Conservation (phyloP, 2,888 invertebrate genomes). For the Drosophila parthenogenetica region DNA sequence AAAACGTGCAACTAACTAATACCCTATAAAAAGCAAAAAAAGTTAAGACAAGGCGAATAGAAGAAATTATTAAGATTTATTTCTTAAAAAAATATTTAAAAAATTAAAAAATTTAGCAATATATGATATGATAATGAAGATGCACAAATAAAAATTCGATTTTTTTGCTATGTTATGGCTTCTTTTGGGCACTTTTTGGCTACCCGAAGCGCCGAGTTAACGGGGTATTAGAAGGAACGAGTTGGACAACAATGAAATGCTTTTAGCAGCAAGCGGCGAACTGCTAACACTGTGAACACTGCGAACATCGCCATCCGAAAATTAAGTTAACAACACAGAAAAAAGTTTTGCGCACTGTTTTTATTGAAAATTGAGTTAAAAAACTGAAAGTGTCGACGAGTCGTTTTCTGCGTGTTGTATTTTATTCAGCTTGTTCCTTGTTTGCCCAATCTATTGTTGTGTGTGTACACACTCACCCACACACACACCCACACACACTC, state of each 20-base stretch:
- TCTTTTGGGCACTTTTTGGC: background rate
- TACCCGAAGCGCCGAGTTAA: background rate
- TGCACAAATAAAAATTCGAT: no score
- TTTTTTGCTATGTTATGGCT: background rate
- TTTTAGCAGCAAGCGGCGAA: constrained; percentile 68
- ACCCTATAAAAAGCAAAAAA: constrained; percentile 20
- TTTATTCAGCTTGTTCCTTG: constrained; percentile 45
- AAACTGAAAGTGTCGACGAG: constrained; percentile 76
- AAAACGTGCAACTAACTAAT: background rate
- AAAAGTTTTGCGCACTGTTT: constrained; percentile 74
- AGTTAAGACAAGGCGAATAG: background rate
- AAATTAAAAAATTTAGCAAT: background rate
- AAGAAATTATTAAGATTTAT: background rate
- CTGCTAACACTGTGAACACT: constrained; percentile 41
- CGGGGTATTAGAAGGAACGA: constrained; percentile 33
- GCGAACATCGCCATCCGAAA: constrained; percentile 61
- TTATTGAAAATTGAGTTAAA: constrained; percentile 80
- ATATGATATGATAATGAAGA: background rate
- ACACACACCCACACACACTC: constrained; percentile 12
- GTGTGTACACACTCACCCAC: constrained; percentile 19
- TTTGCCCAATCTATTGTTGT: constrained; percentile 33
- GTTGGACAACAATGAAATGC: constrained; percentile 81
- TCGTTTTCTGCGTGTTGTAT: constrained; percentile 58
- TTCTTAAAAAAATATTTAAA: background rate
- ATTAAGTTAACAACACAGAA: constrained; percentile 76